Evolutionary conservation across 2,888 invertebrate species (phyloP).

Genomic region (Oeneis ivallda): DNA sequence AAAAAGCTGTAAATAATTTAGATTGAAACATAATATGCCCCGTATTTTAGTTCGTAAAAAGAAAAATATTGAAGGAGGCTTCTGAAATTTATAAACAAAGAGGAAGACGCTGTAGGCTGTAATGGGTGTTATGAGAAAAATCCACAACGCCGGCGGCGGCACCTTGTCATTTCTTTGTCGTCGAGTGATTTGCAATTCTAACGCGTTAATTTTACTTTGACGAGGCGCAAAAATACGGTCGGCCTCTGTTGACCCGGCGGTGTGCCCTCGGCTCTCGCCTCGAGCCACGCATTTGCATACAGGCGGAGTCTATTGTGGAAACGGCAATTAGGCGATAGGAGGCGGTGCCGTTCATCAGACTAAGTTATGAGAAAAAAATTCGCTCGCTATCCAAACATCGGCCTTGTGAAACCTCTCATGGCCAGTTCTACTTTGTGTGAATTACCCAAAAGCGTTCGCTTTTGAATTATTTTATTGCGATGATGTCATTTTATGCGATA

Average conservation of each 20-base stretch:
- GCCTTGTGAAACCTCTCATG: neutral
- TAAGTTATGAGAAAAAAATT: slow-evolving; percentile 35
- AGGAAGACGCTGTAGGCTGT: slow-evolving; percentile 46
- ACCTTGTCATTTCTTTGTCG: slow-evolving; percentile 75
- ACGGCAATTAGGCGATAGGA: slow-evolving; percentile 61
- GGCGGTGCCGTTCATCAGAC: slow-evolving; percentile 49
- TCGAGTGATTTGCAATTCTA: slow-evolving; percentile 78
- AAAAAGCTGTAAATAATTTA: neutral
- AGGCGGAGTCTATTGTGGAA: slow-evolving; percentile 68
- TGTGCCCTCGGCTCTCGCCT: slow-evolving; percentile 46
- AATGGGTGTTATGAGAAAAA: slow-evolving; percentile 74
- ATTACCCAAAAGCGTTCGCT: neutral
- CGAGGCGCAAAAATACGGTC: slow-evolving; percentile 73
- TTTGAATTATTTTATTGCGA: neutral
- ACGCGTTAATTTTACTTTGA: slow-evolving; percentile 79
- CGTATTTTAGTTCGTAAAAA: neutral
- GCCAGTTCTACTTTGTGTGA: neutral
- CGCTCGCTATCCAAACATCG: slow-evolving; percentile 25
- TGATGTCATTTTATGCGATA: neutral
- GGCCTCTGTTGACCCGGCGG: slow-evolving; percentile 45
- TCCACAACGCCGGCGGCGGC: slow-evolving; percentile 63
- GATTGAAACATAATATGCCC: neutral
- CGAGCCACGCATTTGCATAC: slow-evolving; percentile 74
- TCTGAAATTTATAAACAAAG: slow-evolving; percentile 28
- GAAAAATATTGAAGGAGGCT: slow-evolving; percentile 20